Evolutionary conservation across 2,113 vertebrate genomes (phyloP).

Genomic region (Amphiprion ocellaris): DNA sequence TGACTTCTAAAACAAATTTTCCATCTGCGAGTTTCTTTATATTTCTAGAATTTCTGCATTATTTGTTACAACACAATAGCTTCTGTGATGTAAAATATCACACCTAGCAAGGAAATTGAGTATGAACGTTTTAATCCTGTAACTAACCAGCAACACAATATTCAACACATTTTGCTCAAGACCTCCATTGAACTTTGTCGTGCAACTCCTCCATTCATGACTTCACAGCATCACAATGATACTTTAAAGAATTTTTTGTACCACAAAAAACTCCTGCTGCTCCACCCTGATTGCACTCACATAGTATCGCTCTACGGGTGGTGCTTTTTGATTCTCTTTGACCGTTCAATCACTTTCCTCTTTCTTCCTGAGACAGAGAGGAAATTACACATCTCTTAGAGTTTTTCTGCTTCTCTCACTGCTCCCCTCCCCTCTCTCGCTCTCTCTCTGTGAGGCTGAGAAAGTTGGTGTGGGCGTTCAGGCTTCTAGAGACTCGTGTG

Average conservation of each 20-base stretch:
- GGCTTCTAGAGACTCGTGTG: slow-evolving; percentile 61
- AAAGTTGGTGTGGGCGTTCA: slow-evolving; percentile 72
- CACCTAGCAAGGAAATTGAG: too few relatives aligned
- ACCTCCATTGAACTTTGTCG: neutral
- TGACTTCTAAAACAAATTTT: too few relatives aligned
- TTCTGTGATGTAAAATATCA: too few relatives aligned
- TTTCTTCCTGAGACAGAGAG: slow-evolving; percentile 22
- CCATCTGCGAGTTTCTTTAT: too few relatives aligned
- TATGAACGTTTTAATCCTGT: too few relatives aligned
- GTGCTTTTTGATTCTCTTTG: slow-evolving; percentile 26
- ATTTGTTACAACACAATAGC: too few relatives aligned
- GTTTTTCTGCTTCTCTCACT: neutral
- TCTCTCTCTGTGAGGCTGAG: slow-evolving; percentile 48
- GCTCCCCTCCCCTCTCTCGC: neutral
- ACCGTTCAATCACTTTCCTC: slow-evolving; percentile 21
- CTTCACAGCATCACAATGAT: neutral
- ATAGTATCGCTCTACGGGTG: slow-evolving; percentile 16
- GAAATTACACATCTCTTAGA: slow-evolving; percentile 43
- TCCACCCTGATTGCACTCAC: slow-evolving; percentile 28
- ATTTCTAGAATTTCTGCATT: too few relatives aligned
- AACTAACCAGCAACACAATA: neutral
- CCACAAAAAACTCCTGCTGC: slow-evolving; percentile 16
- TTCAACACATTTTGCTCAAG: neutral
- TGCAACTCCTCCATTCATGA: neutral
- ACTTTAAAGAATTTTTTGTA: slow-evolving; percentile 33